Conservation (phyloP, 2,113 vertebrate genomes). For the Gasterosteus aculeatus region DNA sequence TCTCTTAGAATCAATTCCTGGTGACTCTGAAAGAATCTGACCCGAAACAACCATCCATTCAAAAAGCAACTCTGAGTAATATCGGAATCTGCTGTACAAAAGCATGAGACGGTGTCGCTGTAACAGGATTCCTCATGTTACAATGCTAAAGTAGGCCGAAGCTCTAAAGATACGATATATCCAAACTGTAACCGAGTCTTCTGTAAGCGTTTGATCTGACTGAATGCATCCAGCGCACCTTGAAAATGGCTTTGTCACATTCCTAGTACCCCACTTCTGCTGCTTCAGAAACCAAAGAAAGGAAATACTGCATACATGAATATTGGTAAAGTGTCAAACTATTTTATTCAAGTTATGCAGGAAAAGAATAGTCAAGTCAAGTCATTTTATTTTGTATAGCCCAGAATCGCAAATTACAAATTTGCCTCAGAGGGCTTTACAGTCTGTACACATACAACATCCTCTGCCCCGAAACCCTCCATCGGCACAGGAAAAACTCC, state of each 20-base stretch:
- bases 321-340: neutral
- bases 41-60: neutral
- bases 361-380: no score
- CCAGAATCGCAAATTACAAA: no score
- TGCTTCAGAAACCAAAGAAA: constrained; percentile 30
- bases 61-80: neutral
- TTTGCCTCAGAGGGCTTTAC: no score
- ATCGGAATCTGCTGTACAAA: neutral
- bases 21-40: constrained; percentile 16
- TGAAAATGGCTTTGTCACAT: constrained; percentile 15
- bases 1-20: constrained; percentile 45
- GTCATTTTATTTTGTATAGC: no score
- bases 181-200: constrained; percentile 12
- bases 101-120: neutral
- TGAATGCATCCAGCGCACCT: constrained; percentile 3
- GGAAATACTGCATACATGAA: neutral
- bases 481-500: no score
- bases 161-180: constrained; percentile 6
- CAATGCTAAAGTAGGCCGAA: constrained; percentile 31
- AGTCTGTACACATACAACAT: no score
- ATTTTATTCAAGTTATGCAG: no score
- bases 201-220: constrained; percentile 6
- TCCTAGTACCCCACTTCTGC: constrained; percentile 14
- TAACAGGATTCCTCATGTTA: constrained; percentile 16
- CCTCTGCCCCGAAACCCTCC: no score